These are phyloP conservation scores for Epistrophe eligans DNA, from an alignment of 2,888 invertebrate species.

Conservation along the genomic window DNA sequence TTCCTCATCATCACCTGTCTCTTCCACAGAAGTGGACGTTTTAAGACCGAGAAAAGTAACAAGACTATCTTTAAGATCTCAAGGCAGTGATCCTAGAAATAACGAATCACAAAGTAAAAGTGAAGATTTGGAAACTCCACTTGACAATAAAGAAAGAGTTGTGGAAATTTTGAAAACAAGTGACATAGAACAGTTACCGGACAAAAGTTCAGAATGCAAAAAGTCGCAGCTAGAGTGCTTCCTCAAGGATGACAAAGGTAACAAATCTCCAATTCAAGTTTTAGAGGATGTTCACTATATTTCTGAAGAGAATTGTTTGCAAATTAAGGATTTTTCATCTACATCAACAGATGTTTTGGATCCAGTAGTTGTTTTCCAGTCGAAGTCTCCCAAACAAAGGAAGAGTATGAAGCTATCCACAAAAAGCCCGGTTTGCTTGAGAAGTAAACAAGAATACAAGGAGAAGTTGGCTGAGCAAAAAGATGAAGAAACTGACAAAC, in stretches of 20 bases:
- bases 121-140: background rate
- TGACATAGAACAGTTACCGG: background rate
- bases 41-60: constrained; percentile 3
- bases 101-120: background rate
- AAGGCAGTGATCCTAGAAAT: background rate
- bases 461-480: background rate
- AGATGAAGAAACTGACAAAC: background rate
- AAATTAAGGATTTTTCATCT: background rate
- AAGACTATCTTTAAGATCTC: constrained; percentile 14
- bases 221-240: background rate
- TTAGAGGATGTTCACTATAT: background rate
- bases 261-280: background rate
- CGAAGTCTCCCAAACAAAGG: background rate
- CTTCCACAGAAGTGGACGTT: background rate
- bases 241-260: background rate
- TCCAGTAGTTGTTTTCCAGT: background rate
- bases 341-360: background rate
- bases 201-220: background rate
- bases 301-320: background rate
- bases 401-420: background rate
- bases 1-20: background rate
- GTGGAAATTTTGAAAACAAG: background rate
- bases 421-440: background rate
- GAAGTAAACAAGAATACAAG: background rate
- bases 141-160: background rate